Conservation (phyloP, 2,888 invertebrate species). For the Drosophila lacicola region DNA sequence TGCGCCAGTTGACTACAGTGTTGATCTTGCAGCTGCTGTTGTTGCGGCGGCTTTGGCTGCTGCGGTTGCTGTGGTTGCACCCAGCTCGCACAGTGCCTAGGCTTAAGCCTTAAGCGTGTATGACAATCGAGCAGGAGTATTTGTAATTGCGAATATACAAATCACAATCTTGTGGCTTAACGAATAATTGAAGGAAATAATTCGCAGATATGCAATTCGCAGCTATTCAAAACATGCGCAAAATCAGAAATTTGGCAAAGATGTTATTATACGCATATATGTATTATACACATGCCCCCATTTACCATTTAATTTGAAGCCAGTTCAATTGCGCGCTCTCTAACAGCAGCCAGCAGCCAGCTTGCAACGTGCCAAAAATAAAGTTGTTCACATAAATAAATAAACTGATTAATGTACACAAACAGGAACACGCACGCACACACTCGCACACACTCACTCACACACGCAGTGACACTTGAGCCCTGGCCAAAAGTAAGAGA, state of each 20-base stretch:
- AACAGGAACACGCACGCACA: conserved; percentile 29
- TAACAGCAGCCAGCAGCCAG: not conserved
- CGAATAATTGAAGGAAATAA: conserved; percentile 1
- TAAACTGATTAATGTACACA: conserved; percentile 69
- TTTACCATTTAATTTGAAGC: not conserved
- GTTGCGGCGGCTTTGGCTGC: conserved; percentile 12
- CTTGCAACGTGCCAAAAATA: conserved; percentile 36
- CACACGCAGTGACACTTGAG: conserved; percentile 14
- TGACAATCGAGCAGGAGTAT: not conserved
- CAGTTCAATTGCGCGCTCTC: conserved; percentile 1
- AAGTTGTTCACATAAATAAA: conserved; percentile 50
- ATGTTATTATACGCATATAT: not conserved
- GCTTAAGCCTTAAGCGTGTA: conserved; percentile 16
- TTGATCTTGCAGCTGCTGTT: conserved; percentile 8
- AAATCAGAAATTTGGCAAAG: not conserved
- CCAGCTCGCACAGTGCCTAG: conserved; percentile 23
- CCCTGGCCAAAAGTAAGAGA: conserved; percentile 16
- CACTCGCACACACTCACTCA: conserved; percentile 20
- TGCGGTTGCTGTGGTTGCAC: conserved; percentile 33
- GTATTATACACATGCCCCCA: not conserved
- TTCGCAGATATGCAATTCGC: conserved; percentile 3
- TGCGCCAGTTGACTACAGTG: conserved; percentile 39
- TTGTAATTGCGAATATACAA: not conserved
- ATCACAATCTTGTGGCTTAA: not conserved
- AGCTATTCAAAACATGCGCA: not conserved